phyloP scores from a whole-genome alignment of 2,888 invertebrate species.

The Pardosa pseudoannulata region DNA sequence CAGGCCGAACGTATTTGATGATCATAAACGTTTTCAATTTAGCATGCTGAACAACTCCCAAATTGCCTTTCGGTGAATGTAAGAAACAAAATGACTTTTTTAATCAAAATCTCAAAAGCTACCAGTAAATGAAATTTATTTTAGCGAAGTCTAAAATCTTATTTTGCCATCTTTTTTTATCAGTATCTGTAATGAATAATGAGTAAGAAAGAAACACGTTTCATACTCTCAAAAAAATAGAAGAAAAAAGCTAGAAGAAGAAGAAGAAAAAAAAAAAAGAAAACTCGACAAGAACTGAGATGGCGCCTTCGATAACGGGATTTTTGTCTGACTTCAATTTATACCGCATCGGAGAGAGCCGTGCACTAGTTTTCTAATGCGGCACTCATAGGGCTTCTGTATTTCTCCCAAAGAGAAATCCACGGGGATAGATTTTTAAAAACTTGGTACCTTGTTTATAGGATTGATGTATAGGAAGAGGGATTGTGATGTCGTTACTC shows the following conservation, averaged over 20 bases:
- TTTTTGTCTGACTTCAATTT: neutral
- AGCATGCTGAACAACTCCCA: no score
- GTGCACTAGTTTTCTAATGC: slow-evolving; percentile 44
- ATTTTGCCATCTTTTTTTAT: no score
- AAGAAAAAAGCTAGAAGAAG: no score
- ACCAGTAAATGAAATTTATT: no score
- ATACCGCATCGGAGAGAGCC: neutral
- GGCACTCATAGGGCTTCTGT: slow-evolving; percentile 28
- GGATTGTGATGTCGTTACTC: slow-evolving; percentile 6
- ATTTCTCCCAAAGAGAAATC: slow-evolving; percentile 24
- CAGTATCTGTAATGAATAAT: neutral
- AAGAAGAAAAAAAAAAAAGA: no score
- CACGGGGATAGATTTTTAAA: slow-evolving; percentile 24
- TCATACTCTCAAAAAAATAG: neutral
- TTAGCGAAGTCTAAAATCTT: no score
- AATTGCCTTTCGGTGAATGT: no score
- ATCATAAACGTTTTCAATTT: no score
- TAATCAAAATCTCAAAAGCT: no score
- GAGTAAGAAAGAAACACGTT: neutral
- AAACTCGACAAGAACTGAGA: neutral
- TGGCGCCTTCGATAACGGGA: slow-evolving; percentile 17
- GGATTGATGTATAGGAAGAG: slow-evolving; percentile 29
- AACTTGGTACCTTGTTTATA: slow-evolving; percentile 31
- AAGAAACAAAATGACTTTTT: no score
- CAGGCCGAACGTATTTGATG: no score